Conservation (phyloP, 2,888 invertebrate genomes). For the Aphidius colemani region DNA sequence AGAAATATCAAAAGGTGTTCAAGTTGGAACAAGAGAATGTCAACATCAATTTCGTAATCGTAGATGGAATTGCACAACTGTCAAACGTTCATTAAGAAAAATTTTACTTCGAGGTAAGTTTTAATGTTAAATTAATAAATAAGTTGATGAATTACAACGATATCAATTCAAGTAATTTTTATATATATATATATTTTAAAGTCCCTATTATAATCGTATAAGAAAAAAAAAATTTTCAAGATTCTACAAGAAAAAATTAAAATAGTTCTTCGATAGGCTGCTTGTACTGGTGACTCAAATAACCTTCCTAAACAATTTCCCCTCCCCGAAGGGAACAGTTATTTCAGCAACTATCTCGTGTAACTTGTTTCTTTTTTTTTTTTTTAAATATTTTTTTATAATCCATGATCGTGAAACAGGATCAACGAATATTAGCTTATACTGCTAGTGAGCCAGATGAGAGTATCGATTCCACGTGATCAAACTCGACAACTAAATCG, state of each 20-base stretch:
- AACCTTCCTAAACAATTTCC: not conserved
- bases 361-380: no score
- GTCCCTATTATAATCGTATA: no score
- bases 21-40: slow-evolving; percentile 83
- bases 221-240: no score
- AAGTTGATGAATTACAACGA: not conserved
- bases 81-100: slow-evolving; percentile 79
- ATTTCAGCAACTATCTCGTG: no score
- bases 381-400: not conserved
- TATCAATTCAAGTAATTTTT: no score
- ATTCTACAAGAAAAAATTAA: no score
- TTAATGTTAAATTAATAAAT: not conserved
- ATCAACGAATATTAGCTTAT: slow-evolving; percentile 24
- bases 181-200: no score
- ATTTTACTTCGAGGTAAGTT: slow-evolving; percentile 82
- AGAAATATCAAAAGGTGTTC: slow-evolving; percentile 83
- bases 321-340: not conserved
- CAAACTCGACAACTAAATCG: slow-evolving; percentile 52
- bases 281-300: slow-evolving; percentile 5
- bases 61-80: slow-evolving; percentile 88
- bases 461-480: slow-evolving; percentile 51
- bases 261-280: no score
- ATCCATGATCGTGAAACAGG: slow-evolving; percentile 15
- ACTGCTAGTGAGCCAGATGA: slow-evolving; percentile 26
- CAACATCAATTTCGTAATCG: slow-evolving; percentile 84